Percentiles rank a stretch among this genome's conserved stretches.
Conservation (phyloP, 2,888 invertebrate genomes). For the Melinaea menophilus region DNA sequence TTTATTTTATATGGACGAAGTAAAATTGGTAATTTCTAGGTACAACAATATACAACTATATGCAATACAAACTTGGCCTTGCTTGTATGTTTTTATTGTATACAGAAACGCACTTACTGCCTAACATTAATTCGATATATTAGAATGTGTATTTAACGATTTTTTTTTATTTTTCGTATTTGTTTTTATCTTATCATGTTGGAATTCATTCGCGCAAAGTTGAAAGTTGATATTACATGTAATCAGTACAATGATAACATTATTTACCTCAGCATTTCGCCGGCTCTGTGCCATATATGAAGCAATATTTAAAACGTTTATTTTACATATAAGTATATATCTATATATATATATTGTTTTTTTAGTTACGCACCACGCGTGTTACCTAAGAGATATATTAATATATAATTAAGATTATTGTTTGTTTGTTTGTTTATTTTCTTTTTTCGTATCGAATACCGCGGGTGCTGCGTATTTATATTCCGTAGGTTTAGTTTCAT, state of each 20-base stretch:
- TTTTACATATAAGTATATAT: slow-evolving; percentile 4
- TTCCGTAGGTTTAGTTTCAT: slow-evolving; percentile 10
- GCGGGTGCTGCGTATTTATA: slow-evolving; percentile 23
- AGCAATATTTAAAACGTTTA: slow-evolving; percentile 17
- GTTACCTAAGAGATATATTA: slow-evolving; percentile 13
- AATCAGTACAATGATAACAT: slow-evolving; percentile 17
- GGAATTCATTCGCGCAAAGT: slow-evolving; percentile 1
- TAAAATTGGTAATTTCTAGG: too few species aligned
- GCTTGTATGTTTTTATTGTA: too few species aligned
- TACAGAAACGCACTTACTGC: too few species aligned
- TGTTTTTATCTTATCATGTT: too few species aligned
- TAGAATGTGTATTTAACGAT: too few species aligned
- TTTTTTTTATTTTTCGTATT: too few species aligned
- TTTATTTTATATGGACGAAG: too few species aligned
- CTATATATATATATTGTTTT: not conserved
- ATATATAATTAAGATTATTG: slow-evolving; percentile 8
- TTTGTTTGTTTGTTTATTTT: slow-evolving; percentile 3
- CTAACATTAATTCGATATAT: too few species aligned
- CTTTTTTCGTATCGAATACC: slow-evolving; percentile 2
- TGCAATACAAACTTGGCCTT: too few species aligned
- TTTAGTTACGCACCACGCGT: slow-evolving; percentile 12
- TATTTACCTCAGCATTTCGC: slow-evolving; percentile 22
- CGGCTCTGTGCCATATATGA: slow-evolving; percentile 25
- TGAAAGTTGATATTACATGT: slow-evolving; percentile 6
- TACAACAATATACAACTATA: too few species aligned